phyloP scores from a whole-genome alignment of 2,113 vertebrate species.

The Etheostoma spectabile region DNA sequence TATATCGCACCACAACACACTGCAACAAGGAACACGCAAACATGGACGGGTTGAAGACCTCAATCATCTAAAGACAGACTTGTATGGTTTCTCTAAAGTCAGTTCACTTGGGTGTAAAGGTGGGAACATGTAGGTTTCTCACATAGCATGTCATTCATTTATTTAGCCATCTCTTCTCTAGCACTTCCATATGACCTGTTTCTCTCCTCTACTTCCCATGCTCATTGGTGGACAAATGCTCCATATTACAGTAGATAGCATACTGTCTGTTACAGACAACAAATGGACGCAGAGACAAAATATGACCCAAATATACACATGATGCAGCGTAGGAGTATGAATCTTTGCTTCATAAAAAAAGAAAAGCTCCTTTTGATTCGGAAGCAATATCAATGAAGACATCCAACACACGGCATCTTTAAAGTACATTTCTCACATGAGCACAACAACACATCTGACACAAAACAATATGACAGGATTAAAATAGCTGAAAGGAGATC shows the following conservation, averaged over 20 bases:
- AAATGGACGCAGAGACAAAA: constrained; percentile 20
- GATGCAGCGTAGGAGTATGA: constrained; percentile 21
- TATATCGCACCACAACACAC: constrained; percentile 21
- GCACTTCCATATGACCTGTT: constrained; percentile 32
- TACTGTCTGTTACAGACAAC: constrained; percentile 6
- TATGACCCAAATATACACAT: constrained; percentile 58
- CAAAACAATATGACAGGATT: constrained; percentile 56
- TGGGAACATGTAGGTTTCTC: constrained; percentile 35
- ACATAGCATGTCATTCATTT: constrained; percentile 39
- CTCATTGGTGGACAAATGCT: not conserved
- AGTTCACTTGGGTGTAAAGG: constrained; percentile 23
- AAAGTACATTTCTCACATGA: constrained; percentile 63
- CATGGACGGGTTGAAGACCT: constrained; percentile 10
- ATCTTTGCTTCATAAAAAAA: constrained; percentile 19
- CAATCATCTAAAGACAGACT: constrained; percentile 17
- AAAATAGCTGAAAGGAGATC: constrained; percentile 62
- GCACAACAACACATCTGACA: constrained; percentile 60
- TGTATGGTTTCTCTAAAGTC: not conserved
- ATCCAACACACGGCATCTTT: constrained; percentile 51
- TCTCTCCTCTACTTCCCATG: constrained; percentile 19
- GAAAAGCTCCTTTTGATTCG: constrained; percentile 55
- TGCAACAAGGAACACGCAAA: constrained; percentile 18
- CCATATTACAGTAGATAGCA: not conserved
- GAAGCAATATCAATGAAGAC: constrained; percentile 47
- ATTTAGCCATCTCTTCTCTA: constrained; percentile 23